Conservation (phyloP, 2,797 vertebrate species). For the Aselliscus stoliczkanus region DNA sequence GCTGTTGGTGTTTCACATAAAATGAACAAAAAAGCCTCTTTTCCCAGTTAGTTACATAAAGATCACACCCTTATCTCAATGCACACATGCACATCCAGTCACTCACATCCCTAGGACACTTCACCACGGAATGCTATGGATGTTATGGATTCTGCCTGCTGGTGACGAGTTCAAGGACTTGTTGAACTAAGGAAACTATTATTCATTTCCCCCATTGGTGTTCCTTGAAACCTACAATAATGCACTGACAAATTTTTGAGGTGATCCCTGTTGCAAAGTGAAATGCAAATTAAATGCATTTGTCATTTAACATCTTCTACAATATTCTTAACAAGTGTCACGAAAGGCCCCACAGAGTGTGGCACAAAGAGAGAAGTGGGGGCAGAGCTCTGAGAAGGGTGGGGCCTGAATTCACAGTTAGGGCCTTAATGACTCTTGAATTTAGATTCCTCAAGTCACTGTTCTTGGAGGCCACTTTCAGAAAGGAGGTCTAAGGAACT, state of each 20-base stretch:
- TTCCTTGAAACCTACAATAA: not conserved
- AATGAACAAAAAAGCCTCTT: not conserved
- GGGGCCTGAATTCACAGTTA: not conserved
- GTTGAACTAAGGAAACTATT: not conserved
- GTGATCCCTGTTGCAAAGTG: not conserved
- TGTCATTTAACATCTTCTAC: not conserved
- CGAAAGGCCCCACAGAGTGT: rapidly evolving
- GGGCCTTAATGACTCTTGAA: too few species aligned
- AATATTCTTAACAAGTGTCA: not conserved
- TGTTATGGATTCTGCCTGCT: not conserved
- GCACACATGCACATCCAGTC: too few species aligned
- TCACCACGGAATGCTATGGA: not conserved
- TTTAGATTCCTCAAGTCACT: not conserved
- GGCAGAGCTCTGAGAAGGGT: rapidly evolving
- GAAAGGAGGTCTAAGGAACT: not conserved
- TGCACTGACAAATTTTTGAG: not conserved
- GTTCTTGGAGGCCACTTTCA: not conserved
- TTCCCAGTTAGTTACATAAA: not conserved
- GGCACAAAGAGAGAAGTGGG: not conserved
- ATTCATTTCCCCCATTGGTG: not conserved
- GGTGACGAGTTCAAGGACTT: not conserved
- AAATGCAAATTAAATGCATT: too few species aligned
- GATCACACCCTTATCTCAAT: not conserved
- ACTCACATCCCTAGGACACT: not conserved
- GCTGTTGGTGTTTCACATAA: not conserved